phyloP scores from a whole-genome alignment of 2,113 vertebrate species.

The Apus apus region DNA sequence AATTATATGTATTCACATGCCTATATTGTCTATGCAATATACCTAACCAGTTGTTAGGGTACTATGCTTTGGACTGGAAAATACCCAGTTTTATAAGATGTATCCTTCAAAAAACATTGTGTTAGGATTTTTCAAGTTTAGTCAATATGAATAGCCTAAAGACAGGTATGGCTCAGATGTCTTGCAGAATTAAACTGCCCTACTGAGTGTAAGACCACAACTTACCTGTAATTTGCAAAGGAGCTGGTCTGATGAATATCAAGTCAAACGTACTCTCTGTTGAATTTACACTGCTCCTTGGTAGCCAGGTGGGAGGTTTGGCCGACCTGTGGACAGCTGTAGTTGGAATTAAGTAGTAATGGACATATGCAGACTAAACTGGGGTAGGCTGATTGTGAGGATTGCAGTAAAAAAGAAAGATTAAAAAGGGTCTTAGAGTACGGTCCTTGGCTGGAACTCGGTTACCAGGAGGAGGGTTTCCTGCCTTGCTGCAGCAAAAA shows the following conservation, averaged over 20 bases:
- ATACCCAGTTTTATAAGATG: not conserved
- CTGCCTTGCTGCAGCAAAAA: not conserved
- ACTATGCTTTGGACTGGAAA: not conserved
- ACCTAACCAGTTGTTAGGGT: not conserved
- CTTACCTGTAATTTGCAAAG: not conserved
- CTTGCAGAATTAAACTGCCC: not conserved
- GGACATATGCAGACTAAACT: not conserved
- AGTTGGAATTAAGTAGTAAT: not conserved
- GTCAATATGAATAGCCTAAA: not conserved
- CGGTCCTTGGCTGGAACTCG: not conserved
- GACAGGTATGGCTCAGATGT: not conserved
- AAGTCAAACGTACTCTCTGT: not conserved
- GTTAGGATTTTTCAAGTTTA: not conserved
- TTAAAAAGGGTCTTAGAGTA: not conserved
- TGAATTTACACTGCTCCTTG: not conserved
- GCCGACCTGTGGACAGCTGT: not conserved
- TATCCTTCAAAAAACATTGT: not conserved
- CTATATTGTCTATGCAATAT: not conserved
- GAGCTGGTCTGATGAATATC: not conserved
- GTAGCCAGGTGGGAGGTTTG: not conserved
- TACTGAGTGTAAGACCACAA: not conserved
- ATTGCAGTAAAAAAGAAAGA: not conserved
- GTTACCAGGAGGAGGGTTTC: not conserved
- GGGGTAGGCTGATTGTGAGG: not conserved
- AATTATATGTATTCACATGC: not conserved